Evolutionary conservation across 2,797 vertebrate species (phyloP), one percentile per base, ranked within the genome.

Genomic region (Telmatherina bonti): DNA sequence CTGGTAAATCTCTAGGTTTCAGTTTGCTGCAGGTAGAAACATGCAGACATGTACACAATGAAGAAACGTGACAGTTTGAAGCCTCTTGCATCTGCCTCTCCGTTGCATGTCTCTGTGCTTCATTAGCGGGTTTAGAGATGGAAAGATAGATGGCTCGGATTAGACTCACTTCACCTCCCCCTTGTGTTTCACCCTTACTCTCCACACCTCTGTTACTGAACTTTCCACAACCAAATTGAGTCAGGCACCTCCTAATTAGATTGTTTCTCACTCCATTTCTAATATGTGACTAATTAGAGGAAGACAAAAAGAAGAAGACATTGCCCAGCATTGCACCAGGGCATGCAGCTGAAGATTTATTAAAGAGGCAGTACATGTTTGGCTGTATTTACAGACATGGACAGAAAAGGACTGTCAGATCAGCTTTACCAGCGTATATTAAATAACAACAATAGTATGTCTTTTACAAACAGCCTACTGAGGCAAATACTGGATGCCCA

Each of bases 281-380:
- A 92, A 88, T 88, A 88, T 88, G 83, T 80, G 74, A 82, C 86
- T 92, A 91, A 92, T 92, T 91, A 85, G 77, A 72, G 83, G 61
- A 3, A 89, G 83, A 83, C 70, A 78, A 79, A 88, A 81, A 62
- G 67, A 76, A 73, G 47, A 27, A 53, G 76, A 79, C 62, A 79
- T 85, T 80, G 74, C 68, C 62, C 33, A 30, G 81, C 66, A 53
- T 75, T 79, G 76, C 55, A 76, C 68, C 85, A 64, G 76, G 67
- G 78, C 45, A 74, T n/a, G 76, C 84, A 84, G 63, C 54, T 58
- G 66, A 78, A 70, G 78, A 76, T 89, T 86, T 89, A 87, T 88
- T 82, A 75, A 70, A 67, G 56, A 79, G 58, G 74, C 70, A 69
- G 65, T 83, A 52, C 45, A 56, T 72, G 72, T 86, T 69, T 70